Evolutionary conservation across 2,888 invertebrate species (phyloP), one percentile per base, ranked within the genome.

Genomic region (Oligia strigilis): DNA sequence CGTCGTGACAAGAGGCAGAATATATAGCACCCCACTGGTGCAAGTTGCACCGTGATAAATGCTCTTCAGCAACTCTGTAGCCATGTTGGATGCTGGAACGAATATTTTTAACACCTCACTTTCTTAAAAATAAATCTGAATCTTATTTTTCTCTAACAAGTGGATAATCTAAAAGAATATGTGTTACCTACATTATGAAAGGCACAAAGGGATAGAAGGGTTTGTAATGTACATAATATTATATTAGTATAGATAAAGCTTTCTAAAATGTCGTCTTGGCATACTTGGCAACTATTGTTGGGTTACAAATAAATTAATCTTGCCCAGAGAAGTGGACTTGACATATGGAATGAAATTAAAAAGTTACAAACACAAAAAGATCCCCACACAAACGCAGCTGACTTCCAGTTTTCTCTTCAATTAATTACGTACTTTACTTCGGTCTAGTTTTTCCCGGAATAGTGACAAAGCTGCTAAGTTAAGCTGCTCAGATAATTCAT

Each of bases 391-490:
- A 40, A 58, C 23, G 5, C 29, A 8, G 14, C 60, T 43, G 70
- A 72, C 14, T 64, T 72, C 40, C 98, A 87, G 97, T 98, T 98
- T 94, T 98, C 79, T 98, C 77, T 88, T 78, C 52, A 83, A 78
- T 82, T 83, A 83, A 75, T 78, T 74, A 73, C 66, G n/a, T 62
- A 81, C 55, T 84, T 86, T 82, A 77, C 83, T 88, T 86, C 64
- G 70, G 72, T 72, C 60, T 82, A 78, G 80, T 66, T 83, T 83
- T 78, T 46, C 98, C 98, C 93, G 97, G 98, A 98, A 97, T 94
- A 75, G 80, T 83, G 90, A 82, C 83, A 87, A 86, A 69, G 62
- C 66, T 79, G 69, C 62, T 69, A 65, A 72, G 75, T 77, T 79
- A 88, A 88, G 77, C 88, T 78, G 72, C 75, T 82, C 75, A 67